These are phyloP conservation scores for Aphis craccivora DNA, from an alignment of 1,140 invertebrate species.

Conservation along the genomic window DNA sequence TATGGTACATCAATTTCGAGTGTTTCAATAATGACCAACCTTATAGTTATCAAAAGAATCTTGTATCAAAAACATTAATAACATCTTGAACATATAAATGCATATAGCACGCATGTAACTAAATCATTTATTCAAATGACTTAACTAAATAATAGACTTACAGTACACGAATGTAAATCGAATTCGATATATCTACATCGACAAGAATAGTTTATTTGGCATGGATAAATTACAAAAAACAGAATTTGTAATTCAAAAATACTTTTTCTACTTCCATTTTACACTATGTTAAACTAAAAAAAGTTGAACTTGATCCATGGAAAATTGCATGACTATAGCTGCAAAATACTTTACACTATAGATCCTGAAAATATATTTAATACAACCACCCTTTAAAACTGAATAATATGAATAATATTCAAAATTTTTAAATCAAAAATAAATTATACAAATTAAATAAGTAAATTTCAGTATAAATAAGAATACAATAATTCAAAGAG, in stretches of 20 bases:
- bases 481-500: not conserved
- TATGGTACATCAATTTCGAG: not conserved
- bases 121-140: constrained; percentile 17
- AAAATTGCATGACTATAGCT: not conserved
- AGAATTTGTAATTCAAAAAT: not conserved
- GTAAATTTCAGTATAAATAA: no score
- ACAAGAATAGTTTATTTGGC: constrained; percentile 31
- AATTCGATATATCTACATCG: constrained; percentile 5
- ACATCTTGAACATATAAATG: not conserved
- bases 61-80: constrained; percentile 18
- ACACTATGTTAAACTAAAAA: not conserved
- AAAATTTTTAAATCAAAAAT: not conserved
- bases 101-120: no score
- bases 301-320: not conserved
- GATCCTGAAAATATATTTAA: not conserved
- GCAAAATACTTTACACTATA: not conserved
- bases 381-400: not conserved
- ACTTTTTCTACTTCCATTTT: not conserved
- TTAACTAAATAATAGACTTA: constrained; percentile 24
- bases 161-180: not conserved
- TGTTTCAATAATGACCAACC: not conserved
- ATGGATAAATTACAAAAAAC: not conserved
- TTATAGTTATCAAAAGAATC: not conserved
- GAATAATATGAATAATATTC: not conserved
- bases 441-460: not conserved